Percentiles rank a stretch among this genome's conserved stretches.
Conservation (phyloP, 1,140 invertebrate genomes). For the Argopecten irradians region DNA sequence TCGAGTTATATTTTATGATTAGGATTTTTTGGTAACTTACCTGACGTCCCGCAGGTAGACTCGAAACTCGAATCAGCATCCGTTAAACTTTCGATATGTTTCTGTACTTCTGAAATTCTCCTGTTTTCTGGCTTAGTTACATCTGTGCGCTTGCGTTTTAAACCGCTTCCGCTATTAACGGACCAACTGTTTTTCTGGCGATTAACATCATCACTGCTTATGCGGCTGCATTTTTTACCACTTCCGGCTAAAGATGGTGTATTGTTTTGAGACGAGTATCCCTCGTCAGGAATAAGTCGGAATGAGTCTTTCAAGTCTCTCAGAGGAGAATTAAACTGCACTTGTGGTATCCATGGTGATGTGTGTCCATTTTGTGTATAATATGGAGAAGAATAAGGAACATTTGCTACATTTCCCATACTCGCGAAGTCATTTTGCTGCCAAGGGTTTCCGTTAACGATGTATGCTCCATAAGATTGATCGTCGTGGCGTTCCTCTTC, state of each 20-base stretch:
- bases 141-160: slow-evolving; percentile 15
- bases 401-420: neutral
- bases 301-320: neutral
- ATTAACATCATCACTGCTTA: neutral
- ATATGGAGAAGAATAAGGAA: neutral
- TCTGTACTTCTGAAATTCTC: neutral
- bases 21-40: too few relatives aligned
- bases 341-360: neutral
- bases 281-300: neutral
- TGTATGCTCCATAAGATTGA: neutral
- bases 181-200: neutral
- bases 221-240: neutral
- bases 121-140: neutral
- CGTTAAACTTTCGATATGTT: neutral
- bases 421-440: neutral
- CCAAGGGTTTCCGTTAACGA: neutral
- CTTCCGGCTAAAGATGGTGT: neutral
- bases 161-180: neutral
- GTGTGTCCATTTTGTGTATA: neutral
- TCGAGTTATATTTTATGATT: too few relatives aligned
- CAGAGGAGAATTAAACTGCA: neutral
- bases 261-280: neutral
- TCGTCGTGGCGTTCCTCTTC: neutral
- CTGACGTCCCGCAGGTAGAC: neutral
- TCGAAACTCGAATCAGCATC: neutral